Conservation (phyloP, 2,888 invertebrate species). For the Trachelus troglodyta region DNA sequence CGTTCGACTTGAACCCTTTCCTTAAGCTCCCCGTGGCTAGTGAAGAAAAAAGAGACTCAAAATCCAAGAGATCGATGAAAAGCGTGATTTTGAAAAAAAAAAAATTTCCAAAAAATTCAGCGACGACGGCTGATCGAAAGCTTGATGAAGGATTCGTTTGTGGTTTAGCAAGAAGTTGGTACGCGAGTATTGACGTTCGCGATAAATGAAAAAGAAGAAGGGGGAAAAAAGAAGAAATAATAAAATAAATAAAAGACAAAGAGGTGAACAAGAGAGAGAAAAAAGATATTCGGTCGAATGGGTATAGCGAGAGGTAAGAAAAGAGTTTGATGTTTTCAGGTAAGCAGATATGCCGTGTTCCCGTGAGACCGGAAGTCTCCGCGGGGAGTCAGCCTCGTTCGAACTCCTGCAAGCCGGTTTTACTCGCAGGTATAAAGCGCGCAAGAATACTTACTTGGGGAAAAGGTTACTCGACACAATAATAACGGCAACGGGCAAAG, state of each 20-base stretch:
- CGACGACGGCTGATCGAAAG: no score
- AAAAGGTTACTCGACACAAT: background rate
- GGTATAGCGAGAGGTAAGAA: constrained; percentile 14
- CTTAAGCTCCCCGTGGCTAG: no score
- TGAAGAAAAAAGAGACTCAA: no score
- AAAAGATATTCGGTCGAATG: background rate
- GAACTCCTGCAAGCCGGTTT: constrained; percentile 44
- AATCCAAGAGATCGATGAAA: no score
- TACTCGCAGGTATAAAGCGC: constrained; percentile 44
- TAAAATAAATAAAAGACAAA: background rate
- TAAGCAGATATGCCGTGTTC: constrained; percentile 39
- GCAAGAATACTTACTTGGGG: background rate
- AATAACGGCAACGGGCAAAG: background rate
- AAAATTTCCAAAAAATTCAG: no score
- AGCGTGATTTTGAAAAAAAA: no score
- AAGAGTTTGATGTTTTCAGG: constrained; percentile 41
- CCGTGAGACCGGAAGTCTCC: constrained; percentile 42
- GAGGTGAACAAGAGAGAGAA: background rate
- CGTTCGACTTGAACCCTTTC: no score
- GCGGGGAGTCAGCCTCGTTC: constrained; percentile 49
- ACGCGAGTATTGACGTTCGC: background rate
- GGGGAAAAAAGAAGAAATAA: background rate
- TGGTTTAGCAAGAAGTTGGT: background rate
- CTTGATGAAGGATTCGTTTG: background rate
- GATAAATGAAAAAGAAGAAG: background rate